Percentiles rank a stretch among this genome's conserved stretches.
Evolutionary conservation across 2,888 invertebrate genomes (phyloP).

Genomic region (Ennomos erosarius): DNA sequence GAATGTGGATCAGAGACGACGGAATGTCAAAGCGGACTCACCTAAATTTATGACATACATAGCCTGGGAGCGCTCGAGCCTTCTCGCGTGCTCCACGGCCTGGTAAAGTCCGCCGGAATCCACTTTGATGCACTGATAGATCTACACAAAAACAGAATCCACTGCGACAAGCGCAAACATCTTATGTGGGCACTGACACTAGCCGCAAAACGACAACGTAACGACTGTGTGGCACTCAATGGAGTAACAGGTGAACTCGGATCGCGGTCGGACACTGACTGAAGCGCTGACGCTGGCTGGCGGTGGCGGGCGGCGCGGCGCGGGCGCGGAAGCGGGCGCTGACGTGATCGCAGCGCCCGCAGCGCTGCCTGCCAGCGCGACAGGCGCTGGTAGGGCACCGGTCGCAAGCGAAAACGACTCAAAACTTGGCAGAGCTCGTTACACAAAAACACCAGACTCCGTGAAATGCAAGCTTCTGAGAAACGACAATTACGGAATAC

Average conservation of each 20-base stretch:
- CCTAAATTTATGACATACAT: conserved; percentile 86
- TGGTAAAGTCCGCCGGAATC: conserved; percentile 82
- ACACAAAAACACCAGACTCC: conserved; percentile 47
- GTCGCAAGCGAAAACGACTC: conserved; percentile 43
- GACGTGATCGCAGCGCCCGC: conserved; percentile 37
- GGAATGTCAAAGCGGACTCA: conserved; percentile 74
- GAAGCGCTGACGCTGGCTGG: conserved; percentile 35
- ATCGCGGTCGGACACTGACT: conserved; percentile 72
- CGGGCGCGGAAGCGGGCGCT: conserved; percentile 41
- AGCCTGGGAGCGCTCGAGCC: conserved; percentile 84
- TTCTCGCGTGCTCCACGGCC: conserved; percentile 82
- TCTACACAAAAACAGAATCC: conserved; percentile 74
- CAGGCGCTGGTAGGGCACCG: conserved; percentile 47
- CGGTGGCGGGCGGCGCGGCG: conserved; percentile 30
- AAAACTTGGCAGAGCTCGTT: conserved; percentile 63
- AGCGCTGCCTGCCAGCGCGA: conserved; percentile 39
- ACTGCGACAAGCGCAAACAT: conserved; percentile 77
- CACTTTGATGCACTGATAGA: conserved; percentile 78
- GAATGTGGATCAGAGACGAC: conserved; percentile 63
- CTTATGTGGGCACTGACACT: conserved; percentile 71
- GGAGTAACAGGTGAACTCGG: conserved; percentile 64
- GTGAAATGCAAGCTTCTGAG: conserved; percentile 58
- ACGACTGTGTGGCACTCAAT: conserved; percentile 53
- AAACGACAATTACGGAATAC: conserved; percentile 46
- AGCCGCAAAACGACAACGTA: conserved; percentile 61